These are phyloP conservation scores for Drepanosiphum platanoidis DNA, from an alignment of 2,888 invertebrate species.

Conservation along the genomic window DNA sequence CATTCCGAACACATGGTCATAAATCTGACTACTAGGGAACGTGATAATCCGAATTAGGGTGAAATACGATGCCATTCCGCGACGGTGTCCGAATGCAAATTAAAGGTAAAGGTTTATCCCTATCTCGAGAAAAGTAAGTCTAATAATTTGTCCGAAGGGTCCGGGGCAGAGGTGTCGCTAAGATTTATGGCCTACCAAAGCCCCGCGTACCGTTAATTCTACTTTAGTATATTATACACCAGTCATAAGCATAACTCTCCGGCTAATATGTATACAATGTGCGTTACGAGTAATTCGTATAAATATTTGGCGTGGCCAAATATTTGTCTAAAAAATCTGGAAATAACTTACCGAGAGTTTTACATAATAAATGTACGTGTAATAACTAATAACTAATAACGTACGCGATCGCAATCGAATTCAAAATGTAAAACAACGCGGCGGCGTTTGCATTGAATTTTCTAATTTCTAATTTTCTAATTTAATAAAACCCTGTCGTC, in stretches of 20 bases:
- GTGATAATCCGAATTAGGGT: conserved; percentile 59
- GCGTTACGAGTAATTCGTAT: conserved; percentile 12
- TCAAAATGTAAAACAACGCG: no score
- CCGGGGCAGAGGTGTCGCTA: conserved; percentile 57
- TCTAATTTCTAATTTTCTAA: no score
- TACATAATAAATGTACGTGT: no score
- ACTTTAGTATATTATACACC: conserved; percentile 55
- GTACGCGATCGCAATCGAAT: background rate
- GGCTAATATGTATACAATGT: conserved; percentile 29
- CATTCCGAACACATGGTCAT: conserved; percentile 32
- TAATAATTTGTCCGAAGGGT: conserved; percentile 60
- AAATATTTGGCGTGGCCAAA: conserved; percentile 16
- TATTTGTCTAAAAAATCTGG: conserved; percentile 12
- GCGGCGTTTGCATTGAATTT: no score
- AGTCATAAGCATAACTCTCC: conserved; percentile 44
- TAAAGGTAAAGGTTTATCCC: conserved; percentile 62
- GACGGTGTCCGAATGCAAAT: conserved; percentile 58
- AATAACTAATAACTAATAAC: background rate
- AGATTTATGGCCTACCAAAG: conserved; percentile 55
- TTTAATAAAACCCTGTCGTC: no score
- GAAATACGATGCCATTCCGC: conserved; percentile 44
- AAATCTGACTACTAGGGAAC: conserved; percentile 52
- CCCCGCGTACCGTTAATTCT: conserved; percentile 57
- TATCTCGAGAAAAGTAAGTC: conserved; percentile 59
- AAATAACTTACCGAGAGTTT: conserved; percentile 23